Evolutionary conservation across 30 jellyfish, hydroid and myxozoan species (phyloP), one percentile per base, ranked within the genome.

Genomic region (Hydractinia symbiolongicarpus): DNA sequence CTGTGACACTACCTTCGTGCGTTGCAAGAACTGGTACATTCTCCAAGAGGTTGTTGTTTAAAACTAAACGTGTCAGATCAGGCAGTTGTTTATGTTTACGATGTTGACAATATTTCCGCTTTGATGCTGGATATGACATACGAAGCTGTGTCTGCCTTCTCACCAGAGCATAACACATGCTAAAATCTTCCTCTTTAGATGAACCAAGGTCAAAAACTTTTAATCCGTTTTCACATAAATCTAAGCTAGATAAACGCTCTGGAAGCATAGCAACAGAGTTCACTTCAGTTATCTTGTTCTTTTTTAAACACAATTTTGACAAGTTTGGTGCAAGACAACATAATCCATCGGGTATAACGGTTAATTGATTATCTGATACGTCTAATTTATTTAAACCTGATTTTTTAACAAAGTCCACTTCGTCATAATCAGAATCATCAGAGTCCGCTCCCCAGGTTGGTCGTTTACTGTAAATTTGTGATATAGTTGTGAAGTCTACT

Each of bases 401-500:
- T 61, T 67, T 84, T 53, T 61, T 79, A 53, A 64, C 71, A 16
- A 70, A 9, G 11, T 90, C 95, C 4, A 67, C 82, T 15, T 54
- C 86, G 49, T 83, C 96, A 14, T 87, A 94, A 20, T 91, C 98
- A 1, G 88, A 75, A 13, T 86, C 95, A 66, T 91, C 98, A 69
- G 86, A 56, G 8, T 91, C 98, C 50, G 79, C 95, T 58, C 87
- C 92, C 97, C 97, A 90, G 5, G 95, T 58, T n/a, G 97, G 97
- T 72, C 97, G 80, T 71, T 71, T 81, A 79, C 89, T 86, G 86
- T 73, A 51, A 4, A 61, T 52, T 55, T 30, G 61, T 58, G 84
- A 53, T 67, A 54, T 50, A 4, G 91, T 49, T 8, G 87, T 72
- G 66, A 61, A 79, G 15, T 53, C 67, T 19, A 14, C 17, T 9